Evolutionary conservation across 2,797 vertebrate species (phyloP), one percentile per base, ranked within the genome.

Genomic region (Myotis myotis): DNA sequence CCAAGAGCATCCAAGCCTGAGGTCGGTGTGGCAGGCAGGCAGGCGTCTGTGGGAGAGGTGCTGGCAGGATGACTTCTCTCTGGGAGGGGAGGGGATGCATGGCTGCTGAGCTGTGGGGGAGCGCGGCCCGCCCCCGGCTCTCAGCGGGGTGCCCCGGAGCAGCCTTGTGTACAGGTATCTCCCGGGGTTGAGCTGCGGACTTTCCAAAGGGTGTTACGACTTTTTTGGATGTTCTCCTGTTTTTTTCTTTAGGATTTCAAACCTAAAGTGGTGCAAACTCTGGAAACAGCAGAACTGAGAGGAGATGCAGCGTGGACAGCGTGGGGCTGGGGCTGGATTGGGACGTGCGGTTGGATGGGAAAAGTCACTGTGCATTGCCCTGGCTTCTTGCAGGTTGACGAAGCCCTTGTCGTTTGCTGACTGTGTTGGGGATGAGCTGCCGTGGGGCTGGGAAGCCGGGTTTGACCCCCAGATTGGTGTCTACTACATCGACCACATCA

Each of bases 341-440:
- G 25, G 25, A 57, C 57, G 0, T 5, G 76, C 25, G 5, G 8
- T 47, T 33, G 41, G 72, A 16, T 30, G 8, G 12, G 81, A 87
- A 55, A 87, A 60, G 62, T 83, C 49, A 91, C 64, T 0, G 17
- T 84, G 33, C 19, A 0, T 51, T 33, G 25, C 86, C 93, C 68
- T 92, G 71, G 17, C 87, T 36, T 5, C 1, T 97, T 97, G 44
- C 74, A 99, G 98, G 97, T 98, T 99, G 96, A 99, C 99, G 75
- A 99, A 99, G 93, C 99, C 99, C 79, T 94, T 99, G 97, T 98
- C 99, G 0, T 99, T 99, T 87, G 98, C 98, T 19, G 99, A 99
- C 87, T 99, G 99, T 86, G 98, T 99, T 71, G 99, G 99, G 53
- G 98, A 99, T 98, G 99, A 99, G 92, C 98, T 99, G 57, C 99